phyloP scores from a whole-genome alignment of 2,113 vertebrate genomes.

The Rutilus rutilus region DNA sequence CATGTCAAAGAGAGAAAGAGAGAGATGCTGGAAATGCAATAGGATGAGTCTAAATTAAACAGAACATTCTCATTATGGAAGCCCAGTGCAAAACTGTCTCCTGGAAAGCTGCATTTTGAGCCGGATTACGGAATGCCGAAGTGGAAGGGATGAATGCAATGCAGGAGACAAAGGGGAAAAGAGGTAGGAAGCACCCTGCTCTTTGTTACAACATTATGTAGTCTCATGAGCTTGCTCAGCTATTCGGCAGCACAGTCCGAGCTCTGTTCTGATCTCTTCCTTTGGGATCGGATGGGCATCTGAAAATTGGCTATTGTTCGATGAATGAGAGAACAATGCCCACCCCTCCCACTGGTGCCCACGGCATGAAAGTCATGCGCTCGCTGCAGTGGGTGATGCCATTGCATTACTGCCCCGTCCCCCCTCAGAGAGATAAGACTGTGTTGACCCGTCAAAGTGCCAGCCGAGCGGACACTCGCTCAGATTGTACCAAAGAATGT shows the following conservation, averaged over 20 bases:
- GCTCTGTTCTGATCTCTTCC: constrained; percentile 45
- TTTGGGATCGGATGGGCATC: constrained; percentile 46
- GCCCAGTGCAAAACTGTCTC: too few relatives aligned
- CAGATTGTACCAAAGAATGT: constrained; percentile 49
- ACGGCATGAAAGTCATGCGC: constrained; percentile 50
- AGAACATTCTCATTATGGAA: constrained; percentile 27
- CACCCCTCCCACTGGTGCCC: constrained; percentile 33
- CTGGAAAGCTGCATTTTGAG: not conserved
- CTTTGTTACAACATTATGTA: constrained; percentile 26
- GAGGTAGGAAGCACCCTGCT: not conserved
- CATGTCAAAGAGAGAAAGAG: not conserved
- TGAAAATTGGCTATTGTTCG: constrained; percentile 62
- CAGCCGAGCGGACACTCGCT: constrained; percentile 41
- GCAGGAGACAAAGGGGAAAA: constrained; percentile 3
- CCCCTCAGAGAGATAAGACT: constrained; percentile 25
- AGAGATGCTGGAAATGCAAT: not conserved
- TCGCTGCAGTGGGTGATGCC: constrained; percentile 49
- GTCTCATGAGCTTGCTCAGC: constrained; percentile 48
- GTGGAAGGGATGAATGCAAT: constrained; percentile 1
- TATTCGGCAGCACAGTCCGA: constrained; percentile 19
- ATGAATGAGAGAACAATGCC: constrained; percentile 52
- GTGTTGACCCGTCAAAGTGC: constrained; percentile 41
- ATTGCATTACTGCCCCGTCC: constrained; percentile 7
- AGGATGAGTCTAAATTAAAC: constrained; percentile 12
- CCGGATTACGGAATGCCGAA: not conserved